These are phyloP conservation scores for Parascotia fuliginaria DNA, from an alignment of 2,888 invertebrate genomes.

Conservation along the genomic window DNA sequence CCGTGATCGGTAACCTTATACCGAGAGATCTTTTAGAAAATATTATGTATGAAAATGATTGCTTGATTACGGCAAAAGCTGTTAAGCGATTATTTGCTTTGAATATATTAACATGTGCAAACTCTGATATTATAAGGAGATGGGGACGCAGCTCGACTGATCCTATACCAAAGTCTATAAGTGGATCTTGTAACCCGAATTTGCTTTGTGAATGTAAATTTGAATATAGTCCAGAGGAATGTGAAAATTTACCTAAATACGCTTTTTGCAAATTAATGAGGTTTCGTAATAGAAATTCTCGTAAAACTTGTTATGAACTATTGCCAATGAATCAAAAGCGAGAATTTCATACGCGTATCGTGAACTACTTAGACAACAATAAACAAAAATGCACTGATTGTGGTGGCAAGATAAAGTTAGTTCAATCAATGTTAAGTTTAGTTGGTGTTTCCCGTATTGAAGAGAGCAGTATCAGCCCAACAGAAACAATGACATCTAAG, in stretches of 20 bases:
- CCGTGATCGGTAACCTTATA: slow-evolving; percentile 85
- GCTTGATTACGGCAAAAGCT: slow-evolving; percentile 77
- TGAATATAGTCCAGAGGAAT: slow-evolving; percentile 63
- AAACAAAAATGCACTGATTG: slow-evolving; percentile 82
- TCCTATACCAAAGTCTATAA: slow-evolving; percentile 30
- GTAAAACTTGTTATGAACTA: slow-evolving; percentile 82
- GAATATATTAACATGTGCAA: slow-evolving; percentile 84
- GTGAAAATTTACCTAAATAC: slow-evolving; percentile 76
- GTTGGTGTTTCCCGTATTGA: slow-evolving; percentile 9
- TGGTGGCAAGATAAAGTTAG: slow-evolving; percentile 70
- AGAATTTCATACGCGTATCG: slow-evolving; percentile 83
- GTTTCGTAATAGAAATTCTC: slow-evolving; percentile 81
- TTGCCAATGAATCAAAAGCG: slow-evolving; percentile 83
- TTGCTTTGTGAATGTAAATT: slow-evolving; percentile 71
- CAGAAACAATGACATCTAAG: background rate
- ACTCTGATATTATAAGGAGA: slow-evolving; percentile 47
- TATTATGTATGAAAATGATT: slow-evolving; percentile 82
- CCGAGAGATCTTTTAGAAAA: slow-evolving; percentile 81
- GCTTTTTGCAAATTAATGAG: slow-evolving; percentile 86
- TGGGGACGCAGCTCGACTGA: slow-evolving; percentile 41
- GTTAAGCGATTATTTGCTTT: slow-evolving; percentile 84
- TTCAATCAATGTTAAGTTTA: slow-evolving; percentile 57
- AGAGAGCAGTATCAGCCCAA: slow-evolving; percentile 2
- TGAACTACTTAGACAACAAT: slow-evolving; percentile 78
- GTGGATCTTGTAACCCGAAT: slow-evolving; percentile 32